Evolutionary conservation across 1,140 invertebrate genomes (phyloP).

Genomic region (Xylocopa sonorina): DNA sequence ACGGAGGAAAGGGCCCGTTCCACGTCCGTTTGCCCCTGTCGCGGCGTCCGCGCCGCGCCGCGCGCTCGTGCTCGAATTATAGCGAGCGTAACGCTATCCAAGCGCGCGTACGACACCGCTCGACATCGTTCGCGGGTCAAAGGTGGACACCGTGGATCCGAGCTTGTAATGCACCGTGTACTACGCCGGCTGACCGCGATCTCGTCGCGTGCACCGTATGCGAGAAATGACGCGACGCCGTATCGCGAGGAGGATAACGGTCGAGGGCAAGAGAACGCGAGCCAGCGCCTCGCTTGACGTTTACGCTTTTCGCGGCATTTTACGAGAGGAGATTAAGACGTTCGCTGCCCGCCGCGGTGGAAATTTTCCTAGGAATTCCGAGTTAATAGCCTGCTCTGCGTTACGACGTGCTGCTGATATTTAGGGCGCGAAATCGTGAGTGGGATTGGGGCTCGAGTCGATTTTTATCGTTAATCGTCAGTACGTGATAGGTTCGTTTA

Average conservation of each 20-base stretch:
- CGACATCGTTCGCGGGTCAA: conserved; percentile 61
- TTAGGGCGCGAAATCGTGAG: no score
- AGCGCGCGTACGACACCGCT: conserved; percentile 56
- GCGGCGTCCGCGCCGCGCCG: conserved; percentile 15
- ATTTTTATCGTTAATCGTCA: no score
- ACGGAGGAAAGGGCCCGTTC: conserved; percentile 43
- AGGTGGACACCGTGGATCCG: conserved; percentile 48
- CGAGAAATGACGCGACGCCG: conserved; percentile 33
- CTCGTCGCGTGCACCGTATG: conserved; percentile 48
- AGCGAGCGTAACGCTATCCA: conserved; percentile 43
- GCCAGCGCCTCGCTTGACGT: neutral
- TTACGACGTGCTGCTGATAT: neutral
- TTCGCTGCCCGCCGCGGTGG: neutral
- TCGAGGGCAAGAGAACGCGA: neutral
- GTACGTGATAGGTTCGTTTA: no score
- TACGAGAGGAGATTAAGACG: conserved; percentile 13
- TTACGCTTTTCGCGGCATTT: conserved; percentile 21
- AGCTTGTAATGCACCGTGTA: conserved; percentile 48
- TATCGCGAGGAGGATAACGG: neutral
- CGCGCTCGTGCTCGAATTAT: conserved; percentile 59
- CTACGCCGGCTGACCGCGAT: conserved; percentile 11
- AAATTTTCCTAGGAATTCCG: neutral
- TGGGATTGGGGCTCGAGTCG: no score
- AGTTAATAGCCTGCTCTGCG: neutral
- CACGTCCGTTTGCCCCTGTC: conserved; percentile 66